A percentile compares a stretch with the other conserved stretches of the same genome.
phyloP scores from a whole-genome alignment of 2,113 vertebrate genomes.

The Pristiophorus japonicus region DNA sequence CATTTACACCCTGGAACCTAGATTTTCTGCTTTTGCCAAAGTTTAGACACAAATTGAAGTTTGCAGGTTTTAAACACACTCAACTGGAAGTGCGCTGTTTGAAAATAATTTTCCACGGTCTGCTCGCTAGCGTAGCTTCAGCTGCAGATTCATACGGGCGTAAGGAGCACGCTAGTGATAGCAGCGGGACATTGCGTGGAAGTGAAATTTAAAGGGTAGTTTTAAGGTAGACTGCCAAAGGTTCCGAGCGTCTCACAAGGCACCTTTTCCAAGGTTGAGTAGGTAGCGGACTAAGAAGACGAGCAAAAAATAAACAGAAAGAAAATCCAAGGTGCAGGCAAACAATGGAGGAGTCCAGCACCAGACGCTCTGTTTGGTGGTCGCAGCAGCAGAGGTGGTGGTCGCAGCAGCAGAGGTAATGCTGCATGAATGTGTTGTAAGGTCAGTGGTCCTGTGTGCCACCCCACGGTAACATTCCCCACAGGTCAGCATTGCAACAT shows the following conservation, averaged over 20 bases:
- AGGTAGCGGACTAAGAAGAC: not conserved
- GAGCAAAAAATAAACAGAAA: not conserved
- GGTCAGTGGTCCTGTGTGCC: no score
- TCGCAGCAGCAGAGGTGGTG: no score
- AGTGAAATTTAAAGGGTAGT: not conserved
- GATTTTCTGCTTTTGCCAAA: not conserved
- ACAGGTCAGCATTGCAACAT: not conserved
- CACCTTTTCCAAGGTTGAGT: not conserved
- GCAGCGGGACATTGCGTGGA: not conserved
- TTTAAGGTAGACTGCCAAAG: not conserved
- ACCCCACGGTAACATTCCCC: not conserved
- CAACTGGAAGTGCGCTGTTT: not conserved
- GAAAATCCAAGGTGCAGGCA: not conserved
- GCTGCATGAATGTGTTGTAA: not conserved
- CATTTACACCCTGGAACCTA: not conserved
- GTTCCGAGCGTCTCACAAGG: not conserved
- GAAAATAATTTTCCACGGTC: not conserved
- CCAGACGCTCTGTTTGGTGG: no score
- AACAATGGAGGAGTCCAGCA: not conserved
- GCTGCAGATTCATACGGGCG: not conserved
- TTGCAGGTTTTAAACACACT: not conserved
- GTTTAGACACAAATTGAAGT: not conserved
- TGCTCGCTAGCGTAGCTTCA: not conserved
- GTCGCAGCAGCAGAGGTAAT: no score
- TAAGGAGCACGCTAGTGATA: not conserved